Base-by-base conservation (phyloP, 1,140 invertebrate genomes). In the Aphaenogaster rudis region DNA sequence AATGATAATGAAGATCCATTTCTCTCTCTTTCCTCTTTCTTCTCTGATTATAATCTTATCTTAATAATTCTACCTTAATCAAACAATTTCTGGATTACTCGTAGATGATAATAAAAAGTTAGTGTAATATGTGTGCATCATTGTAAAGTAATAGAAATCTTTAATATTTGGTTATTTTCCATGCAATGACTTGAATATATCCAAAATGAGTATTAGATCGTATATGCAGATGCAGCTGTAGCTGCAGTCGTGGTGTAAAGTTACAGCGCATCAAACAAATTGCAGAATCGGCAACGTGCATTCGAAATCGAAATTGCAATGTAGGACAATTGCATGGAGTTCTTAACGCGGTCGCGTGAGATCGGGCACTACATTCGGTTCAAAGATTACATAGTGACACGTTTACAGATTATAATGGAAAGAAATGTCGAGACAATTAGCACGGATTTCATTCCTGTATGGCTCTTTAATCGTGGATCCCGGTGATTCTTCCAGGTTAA, bases 361-460 rank as follows among this genome's bases (percentile, higher is more conserved):
- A 74, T 82, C 42, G 21, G 8, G 17, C 28, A 71, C 21, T 39
- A 33, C 45, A 39, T 17, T 79, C 28, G 77, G 11, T 66, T 66
- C 28, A 11, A 1, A 66, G 61, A 79, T 79, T 79, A 79, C 28
- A 45, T 21, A 36, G 66, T 36, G 66, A 42, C 21, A 50, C 79
- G 36, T 42, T 54, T 21, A 21, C n/a, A 11, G 45, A 57, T 81
- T 50, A 39, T 21, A 69, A 67, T 50, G 15, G 67, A 13, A 54
- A 42, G 36, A 28, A 33, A 69, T 13, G 28, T 36, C 67, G 79
- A 36, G 67, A 48, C 36, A 74, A 57, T 82, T 82, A 82, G 36
- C 36, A 42, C 66, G 13, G 36, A 45, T 74, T 82, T 82, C 50
- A 57, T 28, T 82, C 7, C 39, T 9, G 4, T 11, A 57, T 8